Conservation (phyloP, 2,888 invertebrate species). For the Lymantria dispar region DNA sequence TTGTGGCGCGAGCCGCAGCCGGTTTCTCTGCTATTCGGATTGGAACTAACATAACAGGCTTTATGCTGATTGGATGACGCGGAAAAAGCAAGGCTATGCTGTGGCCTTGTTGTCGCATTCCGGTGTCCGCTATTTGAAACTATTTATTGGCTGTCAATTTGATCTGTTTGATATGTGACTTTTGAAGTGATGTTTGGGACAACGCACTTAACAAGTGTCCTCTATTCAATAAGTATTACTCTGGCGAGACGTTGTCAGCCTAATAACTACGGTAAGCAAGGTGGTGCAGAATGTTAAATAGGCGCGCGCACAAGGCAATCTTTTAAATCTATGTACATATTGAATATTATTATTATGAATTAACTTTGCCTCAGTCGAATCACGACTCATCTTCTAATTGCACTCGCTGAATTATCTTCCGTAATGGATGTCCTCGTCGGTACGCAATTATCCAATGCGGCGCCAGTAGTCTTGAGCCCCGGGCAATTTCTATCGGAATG, state of each 20-base stretch:
- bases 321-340: constrained; percentile 40
- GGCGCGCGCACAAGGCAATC: constrained; percentile 41
- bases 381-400: constrained; percentile 68
- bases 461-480: constrained; percentile 65
- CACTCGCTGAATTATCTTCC: constrained; percentile 67
- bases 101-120: constrained; percentile 75
- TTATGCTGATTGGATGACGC: constrained; percentile 74
- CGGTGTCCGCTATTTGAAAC: constrained; percentile 59
- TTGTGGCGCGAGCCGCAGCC: constrained; percentile 73
- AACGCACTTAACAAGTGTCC: constrained; percentile 22
- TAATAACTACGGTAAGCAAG: constrained; percentile 38
- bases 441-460: constrained; percentile 68
- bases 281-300: constrained; percentile 45
- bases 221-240: constrained; percentile 23
- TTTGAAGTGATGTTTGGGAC: constrained; percentile 20
- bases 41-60: constrained; percentile 61
- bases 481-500: constrained; percentile 69
- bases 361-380: constrained; percentile 40
- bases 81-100: constrained; percentile 74
- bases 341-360: constrained; percentile 52
- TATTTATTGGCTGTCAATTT: constrained; percentile 62
- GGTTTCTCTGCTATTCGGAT: constrained; percentile 69
- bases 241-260: constrained; percentile 41
- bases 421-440: constrained; percentile 71
- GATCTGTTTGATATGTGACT: constrained; percentile 52